phyloP scores from a whole-genome alignment of 1,140 invertebrate species.

The Camponotus pennsylvanicus region DNA sequence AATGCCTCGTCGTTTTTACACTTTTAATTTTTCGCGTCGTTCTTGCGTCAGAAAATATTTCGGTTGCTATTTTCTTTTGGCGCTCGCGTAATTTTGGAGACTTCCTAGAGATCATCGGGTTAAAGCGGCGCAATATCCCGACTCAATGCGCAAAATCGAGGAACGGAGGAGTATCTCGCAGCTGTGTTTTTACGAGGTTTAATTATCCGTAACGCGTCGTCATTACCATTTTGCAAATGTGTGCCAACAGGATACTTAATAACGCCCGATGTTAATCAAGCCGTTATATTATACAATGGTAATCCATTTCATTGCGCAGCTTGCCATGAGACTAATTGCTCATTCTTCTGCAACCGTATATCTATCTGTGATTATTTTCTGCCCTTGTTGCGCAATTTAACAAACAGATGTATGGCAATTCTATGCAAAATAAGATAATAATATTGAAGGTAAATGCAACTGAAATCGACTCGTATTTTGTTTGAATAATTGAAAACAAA shows the following conservation, averaged over 20 bases:
- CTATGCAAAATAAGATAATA: neutral
- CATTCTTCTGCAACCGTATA: constrained; percentile 20
- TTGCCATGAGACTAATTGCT: constrained; percentile 42
- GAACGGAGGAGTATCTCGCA: constrained; percentile 33
- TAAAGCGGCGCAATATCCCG: neutral
- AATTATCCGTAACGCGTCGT: constrained; percentile 57
- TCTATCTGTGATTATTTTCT: constrained; percentile 8
- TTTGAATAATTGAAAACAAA: neutral
- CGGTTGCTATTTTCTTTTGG: neutral
- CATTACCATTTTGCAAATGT: constrained; percentile 54
- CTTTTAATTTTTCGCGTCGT: constrained; percentile 6
- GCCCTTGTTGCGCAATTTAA: neutral
- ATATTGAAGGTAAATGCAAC: neutral
- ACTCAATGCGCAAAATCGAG: constrained; percentile 31
- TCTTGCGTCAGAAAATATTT: neutral
- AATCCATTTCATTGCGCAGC: constrained; percentile 33
- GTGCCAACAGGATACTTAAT: constrained; percentile 53
- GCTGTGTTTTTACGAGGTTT: constrained; percentile 51
- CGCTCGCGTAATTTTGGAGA: constrained; percentile 17
- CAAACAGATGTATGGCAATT: neutral
- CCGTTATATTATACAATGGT: constrained; percentile 41
- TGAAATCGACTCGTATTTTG: neutral
- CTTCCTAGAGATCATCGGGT: neutral
- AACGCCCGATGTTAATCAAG: constrained; percentile 51
- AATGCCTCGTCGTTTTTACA: neutral